Base-by-base conservation (phyloP, 1,140 invertebrate genomes). In the Papilio machaon region DNA sequence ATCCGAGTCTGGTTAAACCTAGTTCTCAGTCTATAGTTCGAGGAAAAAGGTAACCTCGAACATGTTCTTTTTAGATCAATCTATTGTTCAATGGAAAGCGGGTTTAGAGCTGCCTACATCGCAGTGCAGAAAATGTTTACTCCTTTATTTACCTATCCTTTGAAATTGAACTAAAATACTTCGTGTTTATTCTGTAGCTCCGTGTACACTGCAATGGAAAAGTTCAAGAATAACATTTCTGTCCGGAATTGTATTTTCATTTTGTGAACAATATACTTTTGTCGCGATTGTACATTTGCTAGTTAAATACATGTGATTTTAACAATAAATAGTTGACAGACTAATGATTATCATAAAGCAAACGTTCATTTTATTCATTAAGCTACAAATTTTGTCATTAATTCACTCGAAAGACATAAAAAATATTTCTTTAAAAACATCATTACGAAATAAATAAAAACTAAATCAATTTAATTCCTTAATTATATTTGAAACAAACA, bases 121-220 rank as follows among this genome's bases (percentile, higher is more conserved):
- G 54, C 54, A 58, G 13, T 52, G 17, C 49, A 52, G 49, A 52
- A 52, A 52, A 19, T 58, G 54, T 58, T 30, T 54, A 54, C 52
- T 54, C 17, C 54, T 58, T 58, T 58, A 58, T 58, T 58, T 58
- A n/a, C 54, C n/a, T 19, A n/a, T 17, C 54, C 54, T 58, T 58
- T 58, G 54, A 58, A 58, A 58, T 58, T 58, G 54, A 58, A 58
- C 54, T 58, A 58, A 58, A 58, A 58, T 58, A 58, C 54, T 58
- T 58, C 54, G 54, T 54, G 5, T 58, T n/a, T 52, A 52, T 52
- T 52, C 49, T 17, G 49, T 17, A 52, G 13, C 49, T 58, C 54
- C n/a, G 54, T 58, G 54, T 58, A 58, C 54, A 58, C 54, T 58
- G 54, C 54, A 19, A 58, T 58, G 54, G 54, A 19, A 58, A 19